phyloP scores from a whole-genome alignment of 1,140 invertebrate genomes.

The Hermatobates lingyangjiaoensis region DNA sequence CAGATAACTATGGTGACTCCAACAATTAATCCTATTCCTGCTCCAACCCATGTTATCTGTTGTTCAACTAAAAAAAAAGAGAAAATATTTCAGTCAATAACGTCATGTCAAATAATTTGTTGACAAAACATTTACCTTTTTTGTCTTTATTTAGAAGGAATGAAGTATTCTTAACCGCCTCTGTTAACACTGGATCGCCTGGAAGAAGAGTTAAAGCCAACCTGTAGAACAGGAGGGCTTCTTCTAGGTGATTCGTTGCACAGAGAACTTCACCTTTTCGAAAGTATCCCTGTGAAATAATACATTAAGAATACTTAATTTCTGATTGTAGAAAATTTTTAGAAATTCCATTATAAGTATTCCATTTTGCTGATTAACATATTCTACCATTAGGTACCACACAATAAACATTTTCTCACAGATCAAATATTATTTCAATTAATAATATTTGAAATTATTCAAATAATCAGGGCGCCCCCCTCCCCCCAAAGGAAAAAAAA shows the following conservation, averaged over 20 bases:
- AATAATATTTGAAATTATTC: no score
- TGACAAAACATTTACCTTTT: conserved; percentile 21
- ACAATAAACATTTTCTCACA: no score
- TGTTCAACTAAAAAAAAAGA: conserved; percentile 42
- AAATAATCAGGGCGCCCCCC: no score
- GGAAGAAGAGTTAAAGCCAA: conserved; percentile 45
- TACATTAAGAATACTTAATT: neutral
- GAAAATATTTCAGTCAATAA: no score
- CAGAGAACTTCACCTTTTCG: conserved; percentile 58
- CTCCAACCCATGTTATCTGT: conserved; percentile 54
- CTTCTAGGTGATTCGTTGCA: conserved; percentile 41
- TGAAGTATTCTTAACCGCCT: conserved; percentile 40
- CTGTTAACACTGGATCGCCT: conserved; percentile 40
- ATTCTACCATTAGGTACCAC: no score
- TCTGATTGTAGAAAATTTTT: no score
- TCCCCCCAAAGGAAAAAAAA: no score
- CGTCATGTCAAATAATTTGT: neutral
- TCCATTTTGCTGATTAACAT: no score
- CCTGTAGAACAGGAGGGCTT: conserved; percentile 51
- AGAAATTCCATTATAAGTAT: no score
- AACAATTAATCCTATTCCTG: conserved; percentile 47
- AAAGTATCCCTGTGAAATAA: conserved; percentile 49
- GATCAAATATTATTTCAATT: no score
- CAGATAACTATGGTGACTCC: conserved; percentile 48
- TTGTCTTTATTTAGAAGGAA: conserved; percentile 35